Percentiles rank a stretch among this genome's conserved stretches.
Evolutionary conservation across 2,113 vertebrate genomes (phyloP).

Genomic region (Gopherus flavomarginatus): DNA sequence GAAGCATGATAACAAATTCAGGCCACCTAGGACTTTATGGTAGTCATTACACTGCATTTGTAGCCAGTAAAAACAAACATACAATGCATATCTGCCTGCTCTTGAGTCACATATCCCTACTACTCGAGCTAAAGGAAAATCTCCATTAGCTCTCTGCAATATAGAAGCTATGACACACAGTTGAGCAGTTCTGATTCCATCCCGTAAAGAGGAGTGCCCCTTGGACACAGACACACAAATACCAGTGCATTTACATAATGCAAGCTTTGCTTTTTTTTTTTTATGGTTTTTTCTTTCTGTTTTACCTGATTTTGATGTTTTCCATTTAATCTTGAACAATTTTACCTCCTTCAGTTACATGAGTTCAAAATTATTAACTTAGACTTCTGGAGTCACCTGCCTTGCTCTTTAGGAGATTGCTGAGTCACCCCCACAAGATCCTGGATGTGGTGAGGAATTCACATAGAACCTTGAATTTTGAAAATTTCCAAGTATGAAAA

Average conservation of each 20-base stretch:
- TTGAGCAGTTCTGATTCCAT: fast-evolving
- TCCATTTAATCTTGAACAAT: background rate
- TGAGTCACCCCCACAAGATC: background rate
- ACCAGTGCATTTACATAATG: background rate
- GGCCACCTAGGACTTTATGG: background rate
- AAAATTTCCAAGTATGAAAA: background rate
- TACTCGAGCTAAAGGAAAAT: background rate
- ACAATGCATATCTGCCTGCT: fast-evolving
- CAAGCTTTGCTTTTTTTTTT: background rate
- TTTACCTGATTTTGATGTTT: background rate
- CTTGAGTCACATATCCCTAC: background rate
- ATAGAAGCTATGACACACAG: fast-evolving
- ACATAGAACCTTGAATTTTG: background rate
- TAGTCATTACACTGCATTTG: fast-evolving
- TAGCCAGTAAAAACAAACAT: fast-evolving
- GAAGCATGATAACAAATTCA: background rate
- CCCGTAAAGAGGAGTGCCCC: background rate
- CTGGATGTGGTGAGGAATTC: background rate
- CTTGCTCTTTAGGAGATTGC: background rate
- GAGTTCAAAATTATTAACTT: background rate
- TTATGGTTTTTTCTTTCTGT: background rate
- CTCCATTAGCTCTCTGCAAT: background rate
- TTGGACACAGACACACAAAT: background rate
- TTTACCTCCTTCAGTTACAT: background rate
- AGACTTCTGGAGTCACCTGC: background rate